A percentile compares a stretch with the other conserved stretches of the same genome.
Evolutionary conservation across 2,113 vertebrate genomes (phyloP).

Genomic region (Steatornis caripensis): DNA sequence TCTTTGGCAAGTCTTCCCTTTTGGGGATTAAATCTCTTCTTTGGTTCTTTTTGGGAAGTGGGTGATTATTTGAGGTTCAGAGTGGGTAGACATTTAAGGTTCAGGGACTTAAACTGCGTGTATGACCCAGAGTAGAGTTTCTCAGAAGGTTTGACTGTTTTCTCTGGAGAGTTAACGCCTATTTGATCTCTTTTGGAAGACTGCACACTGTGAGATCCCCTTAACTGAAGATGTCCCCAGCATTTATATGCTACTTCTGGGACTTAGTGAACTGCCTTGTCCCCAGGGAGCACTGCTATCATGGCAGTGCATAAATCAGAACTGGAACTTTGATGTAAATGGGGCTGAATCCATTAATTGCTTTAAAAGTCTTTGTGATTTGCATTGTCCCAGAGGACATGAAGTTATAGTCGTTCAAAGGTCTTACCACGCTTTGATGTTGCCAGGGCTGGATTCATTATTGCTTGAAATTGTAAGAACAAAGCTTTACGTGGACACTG

Average conservation of each 20-base stretch:
- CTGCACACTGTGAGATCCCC: not conserved
- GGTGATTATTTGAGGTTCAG: not conserved
- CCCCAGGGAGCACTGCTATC: constrained; percentile 20
- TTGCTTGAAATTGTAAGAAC: constrained; percentile 2
- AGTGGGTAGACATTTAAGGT: not conserved
- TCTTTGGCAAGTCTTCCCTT: not conserved
- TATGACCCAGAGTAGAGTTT: not conserved
- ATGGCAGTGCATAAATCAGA: constrained; percentile 32
- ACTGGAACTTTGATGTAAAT: constrained; percentile 37
- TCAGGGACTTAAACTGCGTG: not conserved
- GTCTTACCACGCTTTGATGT: not conserved
- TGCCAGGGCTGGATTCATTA: not conserved
- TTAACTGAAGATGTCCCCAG: not conserved
- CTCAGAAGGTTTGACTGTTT: not conserved
- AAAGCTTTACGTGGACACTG: not conserved
- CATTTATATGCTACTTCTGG: not conserved
- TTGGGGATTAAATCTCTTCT: not conserved
- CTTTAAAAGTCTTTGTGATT: constrained; percentile 32
- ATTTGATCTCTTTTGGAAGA: constrained; percentile 3
- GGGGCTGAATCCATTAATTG: constrained; percentile 22
- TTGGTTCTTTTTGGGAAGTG: not conserved
- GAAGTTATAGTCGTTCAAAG: constrained; percentile 21
- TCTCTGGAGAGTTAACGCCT: not conserved
- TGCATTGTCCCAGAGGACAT: constrained; percentile 25
- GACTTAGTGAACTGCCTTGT: not conserved